These are phyloP conservation scores for Haliclystus octoradiatus DNA, from an alignment of 30 jellyfish, hydroid and myxozoan species.

Conservation along the genomic window DNA sequence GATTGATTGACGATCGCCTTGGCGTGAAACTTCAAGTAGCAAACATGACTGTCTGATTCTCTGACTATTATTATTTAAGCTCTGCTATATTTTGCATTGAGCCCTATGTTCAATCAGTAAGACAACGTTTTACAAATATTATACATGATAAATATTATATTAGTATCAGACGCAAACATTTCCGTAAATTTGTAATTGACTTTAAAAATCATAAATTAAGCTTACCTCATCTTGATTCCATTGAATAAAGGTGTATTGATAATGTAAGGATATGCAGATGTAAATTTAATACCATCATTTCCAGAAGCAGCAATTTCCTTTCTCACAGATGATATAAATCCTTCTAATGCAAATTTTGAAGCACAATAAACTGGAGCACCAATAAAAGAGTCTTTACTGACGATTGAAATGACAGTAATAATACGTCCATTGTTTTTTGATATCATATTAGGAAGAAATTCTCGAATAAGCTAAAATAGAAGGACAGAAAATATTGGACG, in stretches of 20 bases:
- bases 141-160: no score
- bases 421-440: slow-evolving; percentile 75
- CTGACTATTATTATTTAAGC: no score
- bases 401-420: slow-evolving; percentile 73
- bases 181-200: not conserved
- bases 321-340: slow-evolving; percentile 81
- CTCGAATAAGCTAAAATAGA: no score
- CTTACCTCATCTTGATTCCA: slow-evolving; percentile 56
- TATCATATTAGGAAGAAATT: slow-evolving; percentile 77
- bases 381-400: slow-evolving; percentile 63
- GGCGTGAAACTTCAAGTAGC: no score
- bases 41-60: no score
- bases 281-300: slow-evolving; percentile 51
- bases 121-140: no score
- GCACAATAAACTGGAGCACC: slow-evolving; percentile 79
- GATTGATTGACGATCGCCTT: no score
- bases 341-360: slow-evolving; percentile 77
- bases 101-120: no score
- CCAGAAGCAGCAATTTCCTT: slow-evolving; percentile 57
- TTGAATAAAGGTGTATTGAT: slow-evolving; percentile 65
- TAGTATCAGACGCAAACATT: no score
- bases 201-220: not conserved
- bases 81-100: no score
- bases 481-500: no score
- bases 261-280: slow-evolving; percentile 72